Evolutionary conservation across 2,888 invertebrate genomes (phyloP), one percentile per base, ranked within the genome.

Genomic region (Drosophila colorata): DNA sequence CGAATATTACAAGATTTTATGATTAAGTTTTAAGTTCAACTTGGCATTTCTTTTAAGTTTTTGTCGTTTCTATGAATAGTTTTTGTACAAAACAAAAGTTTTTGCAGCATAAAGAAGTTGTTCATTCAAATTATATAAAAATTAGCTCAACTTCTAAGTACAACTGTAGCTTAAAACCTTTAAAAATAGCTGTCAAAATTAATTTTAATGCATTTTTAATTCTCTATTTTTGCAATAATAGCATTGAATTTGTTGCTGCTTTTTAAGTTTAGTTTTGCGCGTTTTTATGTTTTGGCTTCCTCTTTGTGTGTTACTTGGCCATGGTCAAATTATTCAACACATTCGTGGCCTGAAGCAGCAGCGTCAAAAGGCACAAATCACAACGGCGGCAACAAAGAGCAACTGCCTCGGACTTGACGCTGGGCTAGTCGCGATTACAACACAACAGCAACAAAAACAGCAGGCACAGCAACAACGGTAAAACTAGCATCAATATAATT

Each of bases 271-370:
- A 1, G 16, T 28, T 48, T 46, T 47, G 33, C 48, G 59, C 48
- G 33, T 25, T 51, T 28, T 55, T 35, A 37, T 9, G n/a, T 31
- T 13, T 25, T 5, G 20, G 41, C 38, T 56, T 68, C 61, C 60
- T 37, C 55, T 63, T 64, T 63, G 37, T 80, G 72, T 87, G 88
- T 80, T 71, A 85, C 74, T 87, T 80, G 85, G 87, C 87, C 85
- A 85, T 64, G 88, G 85, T 74, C 85, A 76, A 53, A 63, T 40
- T 64, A 58, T 66, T 73, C 64, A 80, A 53, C 69, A 57, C 66
- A 37, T 78, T 67, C 59, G 52, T 58, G 35, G 48, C 60, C 59
- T 58, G 23, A 33, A 41, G 11, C 60, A 71, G 40, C 52, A 46
- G 33, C 38, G 63, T 49, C 52, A 41, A 58, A 41, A 56, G 14